Conservation (phyloP, 92 coral and sea anemone genomes). For the Phenganax subtilis region DNA sequence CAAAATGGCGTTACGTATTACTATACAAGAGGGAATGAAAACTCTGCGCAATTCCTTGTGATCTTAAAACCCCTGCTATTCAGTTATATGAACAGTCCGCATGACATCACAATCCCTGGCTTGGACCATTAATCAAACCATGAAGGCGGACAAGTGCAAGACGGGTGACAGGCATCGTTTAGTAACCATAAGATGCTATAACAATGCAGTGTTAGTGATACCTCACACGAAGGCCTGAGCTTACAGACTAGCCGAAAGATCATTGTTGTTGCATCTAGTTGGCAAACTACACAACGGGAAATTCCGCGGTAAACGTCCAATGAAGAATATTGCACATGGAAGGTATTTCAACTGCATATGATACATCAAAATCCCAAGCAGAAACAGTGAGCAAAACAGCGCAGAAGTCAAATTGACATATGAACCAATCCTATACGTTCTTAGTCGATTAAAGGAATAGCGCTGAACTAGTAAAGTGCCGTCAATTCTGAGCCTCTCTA, state of each 20-base stretch:
- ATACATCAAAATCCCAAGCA: not conserved
- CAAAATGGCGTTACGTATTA: not conserved
- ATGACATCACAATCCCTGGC: conserved; percentile 6
- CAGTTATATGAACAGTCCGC: not conserved
- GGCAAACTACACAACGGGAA: conserved; percentile 5
- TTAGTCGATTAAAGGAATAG: no score
- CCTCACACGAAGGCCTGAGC: conserved; percentile 14
- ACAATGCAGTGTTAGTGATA: conserved; percentile 19
- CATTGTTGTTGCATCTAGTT: not conserved
- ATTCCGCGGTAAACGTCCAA: conserved; percentile 1
- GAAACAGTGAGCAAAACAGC: no score
- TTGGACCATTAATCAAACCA: conserved; percentile 4
- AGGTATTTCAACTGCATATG: not conserved
- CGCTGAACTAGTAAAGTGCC: no score
- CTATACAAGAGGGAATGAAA: not conserved
- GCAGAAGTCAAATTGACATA: no score
- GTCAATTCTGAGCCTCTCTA: no score
- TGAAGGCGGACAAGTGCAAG: conserved; percentile 15
- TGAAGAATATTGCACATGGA: not conserved
- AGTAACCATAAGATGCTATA: not conserved
- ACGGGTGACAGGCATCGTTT: not conserved
- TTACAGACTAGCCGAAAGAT: conserved; percentile 17
- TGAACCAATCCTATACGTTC: no score
- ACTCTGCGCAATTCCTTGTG: not conserved
- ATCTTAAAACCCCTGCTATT: not conserved